phyloP scores from a whole-genome alignment of 1,140 invertebrate species.

The Linepithema humile region DNA sequence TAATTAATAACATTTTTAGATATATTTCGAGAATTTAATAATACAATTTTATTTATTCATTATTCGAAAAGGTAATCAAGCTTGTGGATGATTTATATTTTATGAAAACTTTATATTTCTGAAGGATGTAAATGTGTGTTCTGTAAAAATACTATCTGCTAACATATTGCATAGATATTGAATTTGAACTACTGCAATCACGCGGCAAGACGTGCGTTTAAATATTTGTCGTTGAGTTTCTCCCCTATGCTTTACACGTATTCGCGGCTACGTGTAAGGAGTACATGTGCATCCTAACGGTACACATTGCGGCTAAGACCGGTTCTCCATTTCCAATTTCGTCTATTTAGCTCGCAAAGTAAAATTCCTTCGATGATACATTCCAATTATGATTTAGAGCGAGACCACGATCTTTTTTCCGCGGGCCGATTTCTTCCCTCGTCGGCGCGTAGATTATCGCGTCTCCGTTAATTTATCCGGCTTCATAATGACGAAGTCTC shows the following conservation, averaged over 20 bases:
- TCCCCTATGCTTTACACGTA: constrained; percentile 54
- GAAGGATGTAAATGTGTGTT: not conserved
- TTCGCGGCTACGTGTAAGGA: constrained; percentile 38
- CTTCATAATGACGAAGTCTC: constrained; percentile 1
- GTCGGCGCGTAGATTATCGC: not conserved
- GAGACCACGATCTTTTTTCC: not conserved
- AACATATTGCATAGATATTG: not conserved
- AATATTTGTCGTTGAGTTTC: constrained; percentile 48
- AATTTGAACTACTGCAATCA: constrained; percentile 35
- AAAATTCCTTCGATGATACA: constrained; percentile 23
- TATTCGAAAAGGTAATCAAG: not conserved
- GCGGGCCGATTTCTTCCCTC: not conserved
- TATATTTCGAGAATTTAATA: too few species aligned
- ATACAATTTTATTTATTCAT: too few species aligned
- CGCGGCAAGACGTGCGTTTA: constrained; percentile 26
- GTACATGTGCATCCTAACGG: constrained; percentile 33
- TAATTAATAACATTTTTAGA: too few species aligned
- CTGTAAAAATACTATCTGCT: constrained; percentile 4
- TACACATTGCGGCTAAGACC: constrained; percentile 18
- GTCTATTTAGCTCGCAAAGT: constrained; percentile 2
- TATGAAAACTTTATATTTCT: not conserved
- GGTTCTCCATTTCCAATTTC: constrained; percentile 38
- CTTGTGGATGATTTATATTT: too few species aligned
- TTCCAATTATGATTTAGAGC: not conserved
- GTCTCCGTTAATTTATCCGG: not conserved